Percentiles rank a stretch among this genome's conserved stretches.
These are phyloP conservation scores for Drepana falcataria DNA, from an alignment of 2,888 invertebrate genomes.

Conservation along the genomic window DNA sequence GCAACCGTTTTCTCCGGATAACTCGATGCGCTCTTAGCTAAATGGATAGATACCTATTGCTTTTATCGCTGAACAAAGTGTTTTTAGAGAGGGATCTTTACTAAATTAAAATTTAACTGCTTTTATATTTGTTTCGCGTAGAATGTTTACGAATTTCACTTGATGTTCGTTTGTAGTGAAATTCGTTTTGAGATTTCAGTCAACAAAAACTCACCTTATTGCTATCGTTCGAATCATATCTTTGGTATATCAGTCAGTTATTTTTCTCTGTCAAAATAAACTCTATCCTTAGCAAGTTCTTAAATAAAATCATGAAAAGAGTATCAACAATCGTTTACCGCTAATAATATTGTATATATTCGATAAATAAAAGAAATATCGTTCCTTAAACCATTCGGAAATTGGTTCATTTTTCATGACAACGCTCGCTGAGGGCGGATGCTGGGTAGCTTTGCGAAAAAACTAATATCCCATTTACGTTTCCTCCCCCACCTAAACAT, in stretches of 20 bases:
- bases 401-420: conserved; percentile 68
- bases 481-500: conserved; percentile 44
- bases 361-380: conserved; percentile 19
- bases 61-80: conserved; percentile 35
- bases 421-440: conserved; percentile 55
- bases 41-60: conserved; percentile 38
- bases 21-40: conserved; percentile 45
- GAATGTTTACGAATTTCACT: conserved; percentile 12
- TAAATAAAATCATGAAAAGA: too few species aligned
- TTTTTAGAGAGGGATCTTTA: conserved; percentile 40
- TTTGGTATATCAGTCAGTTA: too few species aligned
- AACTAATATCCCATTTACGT: conserved; percentile 72
- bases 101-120: conserved; percentile 37
- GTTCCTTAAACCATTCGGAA: conserved; percentile 43
- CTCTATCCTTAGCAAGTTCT: too few species aligned
- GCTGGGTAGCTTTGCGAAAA: conserved; percentile 57
- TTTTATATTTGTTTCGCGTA: conserved; percentile 33
- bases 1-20: conserved; percentile 68
- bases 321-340: too few species aligned
- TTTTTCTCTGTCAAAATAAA: too few species aligned
- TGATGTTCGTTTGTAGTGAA: background rate
- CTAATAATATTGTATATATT: background rate
- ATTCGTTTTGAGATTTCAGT: too few species aligned
- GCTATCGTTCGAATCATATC: too few species aligned
- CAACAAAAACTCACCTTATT: too few species aligned